Base-by-base conservation (phyloP, 2,113 vertebrate species). In the Alligator mississippiensis region DNA sequence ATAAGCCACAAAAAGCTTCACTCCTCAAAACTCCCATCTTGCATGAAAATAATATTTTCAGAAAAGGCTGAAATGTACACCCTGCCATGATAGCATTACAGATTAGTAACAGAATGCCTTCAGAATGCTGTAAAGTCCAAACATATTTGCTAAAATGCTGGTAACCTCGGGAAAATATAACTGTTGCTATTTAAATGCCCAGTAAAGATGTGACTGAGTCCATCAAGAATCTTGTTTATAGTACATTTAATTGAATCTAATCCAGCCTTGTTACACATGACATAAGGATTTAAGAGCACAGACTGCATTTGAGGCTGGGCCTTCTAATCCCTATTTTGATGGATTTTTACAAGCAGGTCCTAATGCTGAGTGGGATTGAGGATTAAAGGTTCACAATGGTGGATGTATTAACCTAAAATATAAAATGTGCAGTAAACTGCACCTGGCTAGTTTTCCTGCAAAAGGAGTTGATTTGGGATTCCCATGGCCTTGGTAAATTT, bases 331-430 rank as follows among this genome's bases (percentile, higher is more conserved):
- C 4, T 84, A 85, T 93, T 94, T 93, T 85, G 75, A 95, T 81
- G 58, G 78, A 88, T 91, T 93, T 92, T 87, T 83, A 28, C 28
- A 72, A 9, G 1, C 12, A 55, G 58, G 79, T 2, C 76, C 64
- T 95, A 91, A 90, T 1, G 0, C 2, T 89, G 76, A 84, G 19
- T 15, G 30, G 27, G 64, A 82, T 18, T 77, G 66, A 64, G 58
- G 89, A 94, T 94, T 94, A 87, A 91, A 94, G 76, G 5, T 82
- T 82, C 84, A 82, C 16, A 91, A 9, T 5, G 60, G 92, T 75
- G 3, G 2, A n/a, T 85, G 34, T 77, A 90, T 97, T 96, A 96
- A 94, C 14, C 66, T 95, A 34, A 95, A 78, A 85, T 84, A 88
- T 18, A 82, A 93, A 96, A 55, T 84, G 95, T 34, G 2, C 12